Percentiles rank a stretch among this genome's conserved stretches.
phyloP scores from a whole-genome alignment of 2,888 invertebrate genomes.

The Alcis repandata region DNA sequence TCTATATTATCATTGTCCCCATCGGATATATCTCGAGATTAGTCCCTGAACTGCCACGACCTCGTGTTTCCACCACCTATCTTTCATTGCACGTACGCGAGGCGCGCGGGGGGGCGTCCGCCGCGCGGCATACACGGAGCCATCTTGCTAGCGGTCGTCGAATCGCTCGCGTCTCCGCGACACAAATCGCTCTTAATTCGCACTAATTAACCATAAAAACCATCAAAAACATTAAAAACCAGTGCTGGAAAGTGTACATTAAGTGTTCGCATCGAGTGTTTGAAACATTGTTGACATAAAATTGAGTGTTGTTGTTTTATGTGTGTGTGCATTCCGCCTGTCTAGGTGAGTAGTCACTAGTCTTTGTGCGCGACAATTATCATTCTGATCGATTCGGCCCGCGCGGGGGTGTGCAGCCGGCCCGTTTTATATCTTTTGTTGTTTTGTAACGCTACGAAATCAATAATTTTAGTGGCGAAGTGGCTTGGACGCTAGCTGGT shows the following conservation, averaged over 20 bases:
- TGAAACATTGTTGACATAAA: constrained; percentile 69
- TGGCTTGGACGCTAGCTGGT: constrained; percentile 54
- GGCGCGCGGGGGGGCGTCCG: constrained; percentile 75
- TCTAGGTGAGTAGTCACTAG: constrained; percentile 82
- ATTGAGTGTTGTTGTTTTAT: constrained; percentile 76
- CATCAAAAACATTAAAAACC: constrained; percentile 65
- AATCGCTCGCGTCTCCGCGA: constrained; percentile 81
- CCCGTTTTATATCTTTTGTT: constrained; percentile 85
- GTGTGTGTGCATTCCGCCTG: constrained; percentile 80
- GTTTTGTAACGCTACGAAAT: constrained; percentile 83
- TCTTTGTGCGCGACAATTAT: constrained; percentile 87
- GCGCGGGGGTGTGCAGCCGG: constrained; percentile 82
- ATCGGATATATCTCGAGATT: constrained; percentile 61
- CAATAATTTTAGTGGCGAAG: constrained; percentile 83
- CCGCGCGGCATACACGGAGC: constrained; percentile 80
- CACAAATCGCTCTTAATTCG: constrained; percentile 80
- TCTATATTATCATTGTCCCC: constrained; percentile 8
- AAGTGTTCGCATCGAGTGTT: constrained; percentile 55
- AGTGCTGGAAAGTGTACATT: constrained; percentile 60
- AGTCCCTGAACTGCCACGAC: constrained; percentile 60
- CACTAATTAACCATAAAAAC: constrained; percentile 80
- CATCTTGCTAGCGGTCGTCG: constrained; percentile 85
- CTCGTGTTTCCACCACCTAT: constrained; percentile 80
- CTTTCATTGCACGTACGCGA: constrained; percentile 87
- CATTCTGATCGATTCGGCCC: constrained; percentile 83